Evolutionary conservation across 2,888 invertebrate genomes (phyloP), one percentile per base, ranked within the genome.

Genomic region (Scelioninae gen. 2): DNA sequence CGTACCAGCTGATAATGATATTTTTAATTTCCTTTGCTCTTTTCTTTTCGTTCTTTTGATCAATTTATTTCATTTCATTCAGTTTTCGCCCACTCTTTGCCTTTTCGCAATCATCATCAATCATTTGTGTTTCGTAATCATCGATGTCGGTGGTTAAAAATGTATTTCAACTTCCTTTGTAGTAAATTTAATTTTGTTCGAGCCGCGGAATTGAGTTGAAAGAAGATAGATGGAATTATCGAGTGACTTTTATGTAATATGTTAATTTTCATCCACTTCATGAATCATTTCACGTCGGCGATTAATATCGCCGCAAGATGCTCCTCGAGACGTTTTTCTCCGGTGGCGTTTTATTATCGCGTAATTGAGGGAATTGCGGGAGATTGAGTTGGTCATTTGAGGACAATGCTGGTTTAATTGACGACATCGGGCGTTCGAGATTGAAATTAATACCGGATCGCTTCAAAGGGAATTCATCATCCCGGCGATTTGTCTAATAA

Each of bases 321-420:
- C 46, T 48, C 15, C 33, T 53, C 31, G 16, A 69, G 60, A 61
- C 50, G 19, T 19, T 48, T 50, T 50, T 31, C 39, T 18, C 60
- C 35, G 41, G 9, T 33, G 18, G 25, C 57, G 16, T 43, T 63
- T 64, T 64, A 70, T 63, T 61, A 63, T 57, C 45, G 25, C 57
- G 41, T 70, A 63, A 70, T 63, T 70, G 53, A 61, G 46, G 61
- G 53, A 69, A 60, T 53, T 46, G 53, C 57, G 35, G 43, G 33
- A 53, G 61, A 69, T 68, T 60, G 63, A 57, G 63, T 48, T 50
- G 60, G 60, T 53, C 68, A 68, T 68, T 60, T 60, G 45, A 53
- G 35, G 19, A 45, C 45, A 45, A 68, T 52, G 68, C 58, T 60
- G 37, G 50, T 52, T 45, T 67, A 68, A 52, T 61, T 53, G 45